phyloP scores from a whole-genome alignment of 2,888 invertebrate genomes.

The Acronicta leporina region DNA sequence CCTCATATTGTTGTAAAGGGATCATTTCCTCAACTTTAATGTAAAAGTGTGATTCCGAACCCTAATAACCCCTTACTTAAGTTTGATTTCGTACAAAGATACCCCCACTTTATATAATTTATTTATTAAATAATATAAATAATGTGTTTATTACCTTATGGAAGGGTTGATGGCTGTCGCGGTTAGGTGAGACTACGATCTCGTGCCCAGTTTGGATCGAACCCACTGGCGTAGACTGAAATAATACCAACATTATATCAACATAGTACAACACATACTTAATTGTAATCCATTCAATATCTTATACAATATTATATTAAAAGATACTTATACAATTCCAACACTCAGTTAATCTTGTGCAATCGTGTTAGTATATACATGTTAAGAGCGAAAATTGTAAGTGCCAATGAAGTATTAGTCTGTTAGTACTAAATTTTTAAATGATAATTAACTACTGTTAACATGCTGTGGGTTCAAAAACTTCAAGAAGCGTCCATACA shows the following conservation, averaged over 20 bases:
- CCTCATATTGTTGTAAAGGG: too few species aligned
- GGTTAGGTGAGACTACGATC: slow-evolving; percentile 96
- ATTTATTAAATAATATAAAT: background rate
- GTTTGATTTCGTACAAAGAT: background rate
- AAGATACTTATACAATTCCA: slow-evolving; percentile 2
- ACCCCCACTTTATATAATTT: background rate
- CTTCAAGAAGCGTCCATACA: too few species aligned
- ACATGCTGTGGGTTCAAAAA: too few species aligned
- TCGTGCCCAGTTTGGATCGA: slow-evolving; percentile 97
- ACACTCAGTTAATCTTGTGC: slow-evolving; percentile 1
- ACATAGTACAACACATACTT: slow-evolving; percentile 2
- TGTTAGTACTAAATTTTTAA: too few species aligned
- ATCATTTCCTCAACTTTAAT: too few species aligned
- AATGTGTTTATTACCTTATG: slow-evolving; percentile 91
- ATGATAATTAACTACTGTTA: too few species aligned
- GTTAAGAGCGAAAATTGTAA: background rate
- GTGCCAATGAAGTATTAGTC: too few species aligned
- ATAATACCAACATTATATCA: slow-evolving; percentile 60
- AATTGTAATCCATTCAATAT: background rate
- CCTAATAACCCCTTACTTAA: background rate
- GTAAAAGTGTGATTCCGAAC: too few species aligned
- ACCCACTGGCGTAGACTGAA: slow-evolving; percentile 97
- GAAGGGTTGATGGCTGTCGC: slow-evolving; percentile 94
- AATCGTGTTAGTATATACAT: slow-evolving; percentile 2
- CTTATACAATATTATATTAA: slow-evolving; percentile 1